A percentile compares a stretch with the other conserved stretches of the same genome.
phyloP scores from a whole-genome alignment of 2,888 invertebrate genomes.

The Himalopsyche tibetana region DNA sequence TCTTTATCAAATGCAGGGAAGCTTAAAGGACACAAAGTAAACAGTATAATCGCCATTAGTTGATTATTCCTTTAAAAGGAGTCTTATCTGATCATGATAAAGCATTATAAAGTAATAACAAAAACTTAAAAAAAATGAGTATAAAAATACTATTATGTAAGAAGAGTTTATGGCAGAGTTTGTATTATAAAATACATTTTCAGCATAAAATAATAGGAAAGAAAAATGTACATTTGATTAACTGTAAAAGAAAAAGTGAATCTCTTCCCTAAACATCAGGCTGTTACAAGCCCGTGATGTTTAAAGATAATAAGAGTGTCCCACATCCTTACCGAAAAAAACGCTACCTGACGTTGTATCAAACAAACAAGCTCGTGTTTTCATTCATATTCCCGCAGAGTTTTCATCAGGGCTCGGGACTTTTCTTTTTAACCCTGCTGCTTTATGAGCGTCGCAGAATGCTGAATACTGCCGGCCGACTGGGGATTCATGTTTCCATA shows the following conservation, averaged over 20 bases:
- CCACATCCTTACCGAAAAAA: slow-evolving; percentile 7
- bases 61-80: no score
- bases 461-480: slow-evolving; percentile 25
- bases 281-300: background rate
- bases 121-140: no score
- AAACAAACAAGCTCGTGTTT: slow-evolving; percentile 26
- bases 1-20: no score
- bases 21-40: no score
- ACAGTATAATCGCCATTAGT: no score
- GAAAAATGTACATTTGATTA: background rate
- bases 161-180: no score
- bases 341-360: slow-evolving; percentile 4
- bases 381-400: slow-evolving; percentile 40
- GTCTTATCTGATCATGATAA: no score
- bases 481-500: slow-evolving; percentile 41
- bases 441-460: slow-evolving; percentile 43
- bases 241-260: background rate
- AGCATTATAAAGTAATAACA: no score
- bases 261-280: background rate
- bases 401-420: slow-evolving; percentile 36
- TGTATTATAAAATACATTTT: no score
- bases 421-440: slow-evolving; percentile 41
- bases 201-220: background rate
- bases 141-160: no score
- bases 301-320: slow-evolving; percentile 13